phyloP scores from a whole-genome alignment of 2,888 invertebrate genomes.

The Lithophane socia region DNA sequence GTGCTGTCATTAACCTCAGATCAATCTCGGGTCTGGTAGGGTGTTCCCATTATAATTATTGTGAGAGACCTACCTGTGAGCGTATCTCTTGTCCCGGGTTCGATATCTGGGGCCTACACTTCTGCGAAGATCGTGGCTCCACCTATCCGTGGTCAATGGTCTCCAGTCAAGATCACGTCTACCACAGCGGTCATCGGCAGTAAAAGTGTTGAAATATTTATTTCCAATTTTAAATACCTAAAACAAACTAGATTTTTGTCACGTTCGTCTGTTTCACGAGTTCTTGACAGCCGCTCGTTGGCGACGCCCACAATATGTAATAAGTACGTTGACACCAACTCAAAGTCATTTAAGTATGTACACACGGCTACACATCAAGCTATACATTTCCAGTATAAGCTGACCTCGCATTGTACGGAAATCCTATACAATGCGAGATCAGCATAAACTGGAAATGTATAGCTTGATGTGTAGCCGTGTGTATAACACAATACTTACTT shows the following conservation, averaged over 20 bases:
- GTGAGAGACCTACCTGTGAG: too few species aligned
- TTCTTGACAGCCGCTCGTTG: constrained; percentile 11
- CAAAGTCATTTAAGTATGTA: background rate
- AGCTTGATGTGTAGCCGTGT: too few species aligned
- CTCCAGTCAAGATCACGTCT: background rate
- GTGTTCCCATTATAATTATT: too few species aligned
- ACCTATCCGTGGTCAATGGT: too few species aligned
- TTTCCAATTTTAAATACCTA: background rate
- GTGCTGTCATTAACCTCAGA: too few species aligned
- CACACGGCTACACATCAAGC: too few species aligned
- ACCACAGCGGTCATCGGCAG: background rate
- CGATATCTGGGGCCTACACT: background rate
- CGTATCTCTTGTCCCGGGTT: background rate
- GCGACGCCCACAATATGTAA: constrained; percentile 12
- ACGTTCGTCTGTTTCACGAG: constrained; percentile 7
- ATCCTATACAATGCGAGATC: too few species aligned
- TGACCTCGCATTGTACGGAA: too few species aligned
- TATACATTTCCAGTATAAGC: too few species aligned
- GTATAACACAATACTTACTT: background rate
- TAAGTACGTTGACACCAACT: constrained; percentile 38
- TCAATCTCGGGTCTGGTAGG: too few species aligned
- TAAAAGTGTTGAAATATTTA: background rate
- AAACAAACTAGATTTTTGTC: background rate
- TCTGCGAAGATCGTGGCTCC: background rate
- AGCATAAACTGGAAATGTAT: too few species aligned